Base-by-base conservation (phyloP, 1,140 invertebrate species). In the Druon quercuslanigerum region DNA sequence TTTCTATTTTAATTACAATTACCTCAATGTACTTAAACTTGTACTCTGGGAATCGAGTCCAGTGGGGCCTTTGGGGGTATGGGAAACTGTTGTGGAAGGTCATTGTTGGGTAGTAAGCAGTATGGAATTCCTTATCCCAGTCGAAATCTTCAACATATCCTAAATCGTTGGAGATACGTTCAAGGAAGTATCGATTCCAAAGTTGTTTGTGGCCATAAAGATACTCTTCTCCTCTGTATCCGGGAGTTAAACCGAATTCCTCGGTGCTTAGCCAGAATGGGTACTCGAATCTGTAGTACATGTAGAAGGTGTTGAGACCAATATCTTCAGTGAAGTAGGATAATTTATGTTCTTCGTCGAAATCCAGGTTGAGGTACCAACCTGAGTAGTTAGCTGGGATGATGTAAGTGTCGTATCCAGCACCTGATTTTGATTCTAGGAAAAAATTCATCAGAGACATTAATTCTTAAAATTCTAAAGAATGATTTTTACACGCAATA, bases 261-360 rank as follows among this genome's bases (percentile, higher is more conserved):
- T 87, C 83, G 46, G 88, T 86, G 40, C 87, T 85, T 56, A 92
- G 84, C 92, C 92, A 93, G 89, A 90, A 90, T 3, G 93, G 92
- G 70, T 87, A 91, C 54, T 93, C 89, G 50, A 91, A 75, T 52
- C 86, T 82, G 87, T 91, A 92, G 86, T 90, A 92, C 84, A 92
- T 93, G 82, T 95, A 95, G 87, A 93, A 95, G 6, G 92, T 90
- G 81, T 95, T 95, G 51, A 95, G 88, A 33, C 94, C 94, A 80
- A 95, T 92, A 83, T 95, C 94, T 88, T 95, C 94, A 25, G 93
- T 92, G 84, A 94, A 95, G 82, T 95, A 95, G 76, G 93, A 92
- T 33, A 95, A 75, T 13, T 88, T 87, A 75, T 92, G 89, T 51
- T 94, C 93, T 17, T 90, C 56, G 51, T 91, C 91, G 17, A 89